Conservation (phyloP, 2,888 invertebrate genomes). For the Leucoma salicis region DNA sequence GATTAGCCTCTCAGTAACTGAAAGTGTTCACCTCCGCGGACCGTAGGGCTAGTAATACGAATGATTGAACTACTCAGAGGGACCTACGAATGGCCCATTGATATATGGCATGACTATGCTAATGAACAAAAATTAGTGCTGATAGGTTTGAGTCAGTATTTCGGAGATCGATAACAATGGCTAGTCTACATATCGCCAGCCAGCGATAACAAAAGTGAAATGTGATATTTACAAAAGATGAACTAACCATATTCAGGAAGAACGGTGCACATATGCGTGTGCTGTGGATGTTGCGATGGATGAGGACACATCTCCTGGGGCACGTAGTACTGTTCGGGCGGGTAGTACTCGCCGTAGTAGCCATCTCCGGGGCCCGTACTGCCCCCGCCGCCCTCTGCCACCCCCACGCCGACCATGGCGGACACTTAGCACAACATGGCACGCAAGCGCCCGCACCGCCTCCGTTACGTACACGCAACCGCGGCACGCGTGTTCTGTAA, state of each 20-base stretch:
- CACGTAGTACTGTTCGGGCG: conserved; percentile 80
- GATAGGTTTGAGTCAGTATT: too few species aligned
- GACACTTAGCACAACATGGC: conserved; percentile 66
- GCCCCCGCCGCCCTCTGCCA: conserved; percentile 71
- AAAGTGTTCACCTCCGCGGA: too few species aligned
- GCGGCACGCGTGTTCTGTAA: conserved; percentile 53
- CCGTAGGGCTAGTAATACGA: too few species aligned
- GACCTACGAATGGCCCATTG: too few species aligned
- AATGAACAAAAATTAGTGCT: too few species aligned
- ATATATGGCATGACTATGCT: too few species aligned
- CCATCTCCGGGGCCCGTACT: conserved; percentile 63
- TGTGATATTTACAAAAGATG: neutral
- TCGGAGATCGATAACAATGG: too few species aligned
- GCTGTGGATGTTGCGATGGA: conserved; percentile 84
- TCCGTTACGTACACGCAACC: conserved; percentile 46
- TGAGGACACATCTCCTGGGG: conserved; percentile 83
- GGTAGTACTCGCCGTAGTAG: conserved; percentile 83
- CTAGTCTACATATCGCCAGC: too few species aligned
- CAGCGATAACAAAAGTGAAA: too few species aligned
- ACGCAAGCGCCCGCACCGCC: conserved; percentile 57
- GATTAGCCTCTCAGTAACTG: too few species aligned
- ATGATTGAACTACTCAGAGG: too few species aligned
- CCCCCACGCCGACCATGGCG: conserved; percentile 77
- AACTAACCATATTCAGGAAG: conserved; percentile 88
- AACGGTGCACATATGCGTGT: conserved; percentile 85